Conservation (phyloP, 1,140 invertebrate species). For the Drosophila virilis region DNA sequence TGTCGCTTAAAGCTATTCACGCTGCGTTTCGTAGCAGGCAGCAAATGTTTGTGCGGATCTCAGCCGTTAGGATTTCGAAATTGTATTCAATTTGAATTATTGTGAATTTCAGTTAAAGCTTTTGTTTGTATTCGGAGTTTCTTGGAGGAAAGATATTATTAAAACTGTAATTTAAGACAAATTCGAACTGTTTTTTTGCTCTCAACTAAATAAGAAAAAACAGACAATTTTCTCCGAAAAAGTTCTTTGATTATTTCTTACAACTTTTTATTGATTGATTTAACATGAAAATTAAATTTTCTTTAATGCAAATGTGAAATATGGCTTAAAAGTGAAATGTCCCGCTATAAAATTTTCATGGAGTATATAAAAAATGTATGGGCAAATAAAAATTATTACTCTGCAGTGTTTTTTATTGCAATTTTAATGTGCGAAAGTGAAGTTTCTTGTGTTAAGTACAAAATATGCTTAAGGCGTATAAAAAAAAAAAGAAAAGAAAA, state of each 20-base stretch:
- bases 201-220: background rate
- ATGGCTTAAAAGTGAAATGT: constrained; percentile 61
- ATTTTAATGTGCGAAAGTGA: constrained; percentile 68
- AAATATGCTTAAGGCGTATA: constrained; percentile 24
- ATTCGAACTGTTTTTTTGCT: too few relatives aligned
- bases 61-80: constrained; percentile 10
- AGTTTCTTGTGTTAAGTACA: constrained; percentile 9
- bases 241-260: background rate
- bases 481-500: constrained; percentile 1
- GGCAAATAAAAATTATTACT: constrained; percentile 54
- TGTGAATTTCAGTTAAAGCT: background rate
- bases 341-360: constrained; percentile 4
- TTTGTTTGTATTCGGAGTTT: background rate
- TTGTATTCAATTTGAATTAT: constrained; percentile 5
- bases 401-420: constrained; percentile 27
- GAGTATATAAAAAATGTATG: constrained; percentile 47
- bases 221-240: background rate
- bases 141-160: too few relatives aligned
- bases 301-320: background rate
- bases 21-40: constrained; percentile 14
- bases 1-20: constrained; percentile 1
- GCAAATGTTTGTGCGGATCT: background rate
- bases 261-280: constrained; percentile 5
- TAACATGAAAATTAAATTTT: constrained; percentile 12
- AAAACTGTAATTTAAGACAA: too few relatives aligned